Conservation (phyloP, 2,797 vertebrate species). For the Pseudocheirus occidentalis region DNA sequence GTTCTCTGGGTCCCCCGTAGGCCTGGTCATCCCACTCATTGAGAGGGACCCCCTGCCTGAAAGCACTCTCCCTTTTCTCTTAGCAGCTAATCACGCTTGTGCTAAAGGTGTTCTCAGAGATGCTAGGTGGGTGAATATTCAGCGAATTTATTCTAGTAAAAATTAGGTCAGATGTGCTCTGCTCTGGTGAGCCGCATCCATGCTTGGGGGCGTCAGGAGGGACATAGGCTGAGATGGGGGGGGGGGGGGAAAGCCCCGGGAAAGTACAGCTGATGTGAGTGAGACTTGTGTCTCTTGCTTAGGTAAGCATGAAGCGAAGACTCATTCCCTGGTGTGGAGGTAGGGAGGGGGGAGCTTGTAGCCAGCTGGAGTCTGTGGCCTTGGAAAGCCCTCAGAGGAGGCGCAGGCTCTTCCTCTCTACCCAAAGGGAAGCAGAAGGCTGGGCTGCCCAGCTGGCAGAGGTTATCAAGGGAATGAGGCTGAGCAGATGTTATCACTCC, state of each 20-base stretch:
- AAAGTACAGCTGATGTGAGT: conserved; percentile 62
- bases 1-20: background rate
- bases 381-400: conserved; percentile 58
- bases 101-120: conserved; percentile 58
- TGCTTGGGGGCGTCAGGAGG: background rate
- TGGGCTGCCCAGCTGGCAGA: background rate
- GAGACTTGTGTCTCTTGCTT: conserved; percentile 78
- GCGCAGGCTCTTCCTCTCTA: conserved; percentile 48
- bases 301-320: conserved; percentile 70
- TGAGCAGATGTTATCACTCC: background rate
- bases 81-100: conserved; percentile 57
- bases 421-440: conserved; percentile 26
- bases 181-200: conserved; percentile 37
- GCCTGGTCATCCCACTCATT: background rate
- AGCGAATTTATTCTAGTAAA: conserved; percentile 69
- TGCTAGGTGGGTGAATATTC: conserved; percentile 40
- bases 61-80: conserved; percentile 39
- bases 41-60: background rate
- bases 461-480: background rate
- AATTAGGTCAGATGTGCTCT: conserved; percentile 76
- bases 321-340: conserved; percentile 46
- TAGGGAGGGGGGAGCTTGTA: conserved; percentile 33
- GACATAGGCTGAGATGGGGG: conserved; percentile 30
- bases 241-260: conserved; percentile 52
- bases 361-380: conserved; percentile 63